These are phyloP conservation scores for Engraulis encrasicolus DNA, from an alignment of 2,113 vertebrate genomes.

Conservation along the genomic window DNA sequence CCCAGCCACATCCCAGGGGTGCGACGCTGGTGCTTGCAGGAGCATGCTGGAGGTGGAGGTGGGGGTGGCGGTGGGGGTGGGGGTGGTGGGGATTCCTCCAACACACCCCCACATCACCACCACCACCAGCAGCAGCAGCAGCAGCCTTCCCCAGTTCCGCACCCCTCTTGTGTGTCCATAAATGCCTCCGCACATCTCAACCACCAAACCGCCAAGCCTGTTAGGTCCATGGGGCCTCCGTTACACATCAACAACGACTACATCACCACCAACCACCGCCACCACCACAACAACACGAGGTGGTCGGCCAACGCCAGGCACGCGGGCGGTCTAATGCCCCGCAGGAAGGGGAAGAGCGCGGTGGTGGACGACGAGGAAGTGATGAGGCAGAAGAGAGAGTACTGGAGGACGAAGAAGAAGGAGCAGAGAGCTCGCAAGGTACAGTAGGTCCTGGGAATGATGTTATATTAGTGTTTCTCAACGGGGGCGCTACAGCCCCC, in stretches of 20 bases:
- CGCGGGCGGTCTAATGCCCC: neutral
- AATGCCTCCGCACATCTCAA: neutral
- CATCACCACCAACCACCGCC: no score
- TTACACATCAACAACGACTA: no score
- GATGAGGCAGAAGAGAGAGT: slow-evolving; percentile 73
- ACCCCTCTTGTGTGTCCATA: no score
- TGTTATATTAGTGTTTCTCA: no score
- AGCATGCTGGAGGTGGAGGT: no score
- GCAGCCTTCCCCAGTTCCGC: neutral
- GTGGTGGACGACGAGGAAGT: slow-evolving; percentile 68
- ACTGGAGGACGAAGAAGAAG: slow-evolving; percentile 81
- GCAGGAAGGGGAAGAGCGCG: slow-evolving; percentile 29
- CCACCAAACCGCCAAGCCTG: neutral
- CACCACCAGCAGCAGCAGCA: no score
- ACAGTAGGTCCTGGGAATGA: no score
- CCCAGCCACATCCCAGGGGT: neutral
- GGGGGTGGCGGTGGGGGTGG: no score
- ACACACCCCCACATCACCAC: no score
- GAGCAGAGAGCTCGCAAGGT: slow-evolving; percentile 78
- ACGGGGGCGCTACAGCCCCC: no score
- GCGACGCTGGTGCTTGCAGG: neutral
- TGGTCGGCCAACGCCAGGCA: slow-evolving; percentile 23
- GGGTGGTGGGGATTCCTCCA: no score
- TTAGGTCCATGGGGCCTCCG: neutral
- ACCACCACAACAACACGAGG: slow-evolving; percentile 29